Conservation (phyloP, 2,888 invertebrate species). For the Andrena chrysosceles region DNA sequence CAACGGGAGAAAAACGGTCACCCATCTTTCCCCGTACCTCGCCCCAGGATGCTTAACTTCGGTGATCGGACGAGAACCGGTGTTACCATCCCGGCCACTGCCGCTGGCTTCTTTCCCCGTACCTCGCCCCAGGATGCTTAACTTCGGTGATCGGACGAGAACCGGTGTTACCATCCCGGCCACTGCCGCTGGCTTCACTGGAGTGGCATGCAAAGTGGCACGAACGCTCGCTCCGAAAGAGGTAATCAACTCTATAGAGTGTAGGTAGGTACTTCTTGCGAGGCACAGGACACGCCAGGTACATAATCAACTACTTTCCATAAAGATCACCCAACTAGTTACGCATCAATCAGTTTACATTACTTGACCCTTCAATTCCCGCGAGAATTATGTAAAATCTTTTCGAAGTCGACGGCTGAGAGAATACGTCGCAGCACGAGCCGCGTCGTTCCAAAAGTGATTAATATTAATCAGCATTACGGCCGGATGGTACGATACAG, state of each 20-base stretch:
- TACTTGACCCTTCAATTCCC: neutral
- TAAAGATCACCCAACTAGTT: slow-evolving; percentile 56
- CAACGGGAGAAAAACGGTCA: no score
- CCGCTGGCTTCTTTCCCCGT: no score
- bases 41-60: no score
- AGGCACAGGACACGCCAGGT: slow-evolving; percentile 38
- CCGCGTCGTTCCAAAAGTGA: neutral
- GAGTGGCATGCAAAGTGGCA: slow-evolving; percentile 35
- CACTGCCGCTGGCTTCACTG: no score
- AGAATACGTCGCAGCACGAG: neutral
- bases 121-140: no score
- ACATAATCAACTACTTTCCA: slow-evolving; percentile 40
- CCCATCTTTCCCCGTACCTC: no score
- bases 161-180: no score
- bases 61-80: no score
- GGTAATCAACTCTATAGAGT: slow-evolving; percentile 44
- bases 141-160: no score
- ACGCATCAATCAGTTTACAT: slow-evolving; percentile 1
- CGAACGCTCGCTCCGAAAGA: slow-evolving; percentile 18
- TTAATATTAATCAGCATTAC: slow-evolving; percentile 16
- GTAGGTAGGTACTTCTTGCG: slow-evolving; percentile 22
- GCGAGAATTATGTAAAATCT: neutral
- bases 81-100: no score
- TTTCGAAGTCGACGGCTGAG: neutral
- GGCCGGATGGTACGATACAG: neutral